phyloP scores from a whole-genome alignment of 1,140 invertebrate genomes.

The Sitodiplosis mosellana region DNA sequence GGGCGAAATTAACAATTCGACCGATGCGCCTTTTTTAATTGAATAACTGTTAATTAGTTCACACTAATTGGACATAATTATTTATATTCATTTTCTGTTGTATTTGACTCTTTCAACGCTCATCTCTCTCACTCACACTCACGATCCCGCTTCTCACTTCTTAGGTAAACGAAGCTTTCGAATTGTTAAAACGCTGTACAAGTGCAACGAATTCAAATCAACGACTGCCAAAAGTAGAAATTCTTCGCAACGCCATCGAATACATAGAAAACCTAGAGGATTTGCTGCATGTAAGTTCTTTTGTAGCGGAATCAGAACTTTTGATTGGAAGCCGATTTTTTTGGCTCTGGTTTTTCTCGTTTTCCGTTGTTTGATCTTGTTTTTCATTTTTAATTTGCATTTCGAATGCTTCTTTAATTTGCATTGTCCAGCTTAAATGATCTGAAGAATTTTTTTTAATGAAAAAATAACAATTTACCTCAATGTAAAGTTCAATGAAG shows the following conservation, averaged over 20 bases:
- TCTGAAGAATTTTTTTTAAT: too few species aligned
- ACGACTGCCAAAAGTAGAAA: conserved; percentile 91
- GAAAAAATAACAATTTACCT: too few species aligned
- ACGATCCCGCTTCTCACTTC: too few species aligned
- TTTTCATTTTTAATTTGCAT: too few species aligned
- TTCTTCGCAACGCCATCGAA: conserved; percentile 89
- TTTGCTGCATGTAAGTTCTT: conserved; percentile 38
- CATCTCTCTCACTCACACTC: too few species aligned
- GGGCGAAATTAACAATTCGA: conserved; percentile 11
- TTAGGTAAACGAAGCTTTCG: conserved; percentile 96
- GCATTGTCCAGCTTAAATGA: too few species aligned
- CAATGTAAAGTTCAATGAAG: too few species aligned
- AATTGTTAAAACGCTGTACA: conserved; percentile 78
- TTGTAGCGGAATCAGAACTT: not conserved
- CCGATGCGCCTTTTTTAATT: conserved; percentile 3
- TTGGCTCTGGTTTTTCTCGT: too few species aligned
- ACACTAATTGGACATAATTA: conserved; percentile 6
- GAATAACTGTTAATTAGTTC: conserved; percentile 5
- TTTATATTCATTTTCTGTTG: not conserved
- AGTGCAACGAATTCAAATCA: conserved; percentile 82
- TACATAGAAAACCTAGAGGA: conserved; percentile 93
- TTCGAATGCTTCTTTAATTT: too few species aligned
- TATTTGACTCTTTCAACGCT: too few species aligned
- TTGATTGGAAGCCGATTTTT: too few species aligned
- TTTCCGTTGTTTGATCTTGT: too few species aligned